Evolutionary conservation across 2,888 invertebrate genomes (phyloP).

Genomic region (Gasteruption jaculator): DNA sequence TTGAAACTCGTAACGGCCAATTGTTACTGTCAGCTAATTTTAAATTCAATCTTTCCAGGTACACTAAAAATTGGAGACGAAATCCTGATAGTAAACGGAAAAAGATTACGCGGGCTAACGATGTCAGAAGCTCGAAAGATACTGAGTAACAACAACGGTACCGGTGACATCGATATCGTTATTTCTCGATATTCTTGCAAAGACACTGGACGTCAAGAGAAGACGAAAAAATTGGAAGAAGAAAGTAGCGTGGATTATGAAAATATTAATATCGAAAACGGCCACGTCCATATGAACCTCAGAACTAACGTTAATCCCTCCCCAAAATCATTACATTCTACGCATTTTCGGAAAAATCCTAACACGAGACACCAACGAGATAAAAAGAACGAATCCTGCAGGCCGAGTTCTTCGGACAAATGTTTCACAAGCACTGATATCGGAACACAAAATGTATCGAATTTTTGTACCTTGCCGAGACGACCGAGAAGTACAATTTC

Average conservation of each 20-base stretch:
- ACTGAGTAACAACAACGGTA: slow-evolving; percentile 56
- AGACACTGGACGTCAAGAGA: neutral
- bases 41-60: no score
- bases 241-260: slow-evolving; percentile 72
- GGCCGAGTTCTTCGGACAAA: slow-evolving; percentile 38
- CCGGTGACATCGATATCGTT: slow-evolving; percentile 64
- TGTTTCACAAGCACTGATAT: slow-evolving; percentile 23
- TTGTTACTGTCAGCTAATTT: no score
- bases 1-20: no score
- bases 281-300: slow-evolving; percentile 56
- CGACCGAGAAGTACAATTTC: slow-evolving; percentile 66
- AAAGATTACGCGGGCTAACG: slow-evolving; percentile 62
- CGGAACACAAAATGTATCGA: slow-evolving; percentile 53
- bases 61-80: slow-evolving; percentile 67
- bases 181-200: slow-evolving; percentile 53
- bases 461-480: slow-evolving; percentile 71
- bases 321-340: slow-evolving; percentile 50
- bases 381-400: slow-evolving; percentile 34
- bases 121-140: slow-evolving; percentile 65
- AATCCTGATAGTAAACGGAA: slow-evolving; percentile 69
- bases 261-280: slow-evolving; percentile 54
- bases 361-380: slow-evolving; percentile 33
- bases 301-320: slow-evolving; percentile 50
- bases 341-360: slow-evolving; percentile 46
- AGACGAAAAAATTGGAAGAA: slow-evolving; percentile 32